A percentile compares a stretch with the other conserved stretches of the same genome.
Conservation (phyloP, 2,888 invertebrate genomes). For the Agrotis puta region DNA sequence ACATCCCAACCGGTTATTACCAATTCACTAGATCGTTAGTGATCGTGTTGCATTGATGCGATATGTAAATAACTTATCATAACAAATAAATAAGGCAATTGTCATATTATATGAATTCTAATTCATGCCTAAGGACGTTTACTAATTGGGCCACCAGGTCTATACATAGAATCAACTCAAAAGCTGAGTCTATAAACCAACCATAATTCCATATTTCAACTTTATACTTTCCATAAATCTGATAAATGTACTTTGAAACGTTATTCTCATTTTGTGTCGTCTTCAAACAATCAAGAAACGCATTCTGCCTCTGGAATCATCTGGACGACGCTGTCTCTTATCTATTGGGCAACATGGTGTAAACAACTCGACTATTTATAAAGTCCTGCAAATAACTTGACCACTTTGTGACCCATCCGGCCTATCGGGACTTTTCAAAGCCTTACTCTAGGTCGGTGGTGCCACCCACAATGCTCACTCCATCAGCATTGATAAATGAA, state of each 20-base stretch:
- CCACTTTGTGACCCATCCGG: slow-evolving; percentile 67
- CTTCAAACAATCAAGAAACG: slow-evolving; percentile 25
- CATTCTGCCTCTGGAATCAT: slow-evolving; percentile 73
- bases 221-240: background rate
- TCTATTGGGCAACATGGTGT: slow-evolving; percentile 72
- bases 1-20: slow-evolving; percentile 83
- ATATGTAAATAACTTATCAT: slow-evolving; percentile 55
- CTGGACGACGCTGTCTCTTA: slow-evolving; percentile 68
- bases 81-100: slow-evolving; percentile 22
- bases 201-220: background rate
- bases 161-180: background rate
- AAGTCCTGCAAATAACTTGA: slow-evolving; percentile 72
- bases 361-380: slow-evolving; percentile 80
- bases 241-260: background rate
- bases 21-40: slow-evolving; percentile 76
- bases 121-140: slow-evolving; percentile 17
- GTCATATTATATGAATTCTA: slow-evolving; percentile 20
- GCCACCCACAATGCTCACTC: slow-evolving; percentile 49
- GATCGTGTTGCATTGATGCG: slow-evolving; percentile 66
- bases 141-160: background rate
- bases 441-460: slow-evolving; percentile 54
- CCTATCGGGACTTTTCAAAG: slow-evolving; percentile 71
- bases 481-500: slow-evolving; percentile 29
- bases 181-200: background rate
- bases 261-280: background rate